Percentiles rank a stretch among this genome's conserved stretches.
phyloP scores from a whole-genome alignment of 2,113 vertebrate species.

The Anhinga rufa region DNA sequence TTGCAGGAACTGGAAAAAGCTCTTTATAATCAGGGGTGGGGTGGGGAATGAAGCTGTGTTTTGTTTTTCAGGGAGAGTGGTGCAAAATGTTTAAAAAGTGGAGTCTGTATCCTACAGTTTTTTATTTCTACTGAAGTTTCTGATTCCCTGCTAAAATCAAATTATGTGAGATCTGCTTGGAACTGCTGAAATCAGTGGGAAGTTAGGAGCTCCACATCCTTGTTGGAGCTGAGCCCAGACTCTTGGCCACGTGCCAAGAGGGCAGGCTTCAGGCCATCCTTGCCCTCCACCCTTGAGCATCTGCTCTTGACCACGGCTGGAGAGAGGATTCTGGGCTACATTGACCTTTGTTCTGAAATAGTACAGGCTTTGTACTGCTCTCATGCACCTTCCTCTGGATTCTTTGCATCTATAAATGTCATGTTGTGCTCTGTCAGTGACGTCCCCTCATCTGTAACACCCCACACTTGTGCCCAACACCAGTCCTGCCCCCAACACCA shows the following conservation, averaged over 20 bases:
- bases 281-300: not conserved
- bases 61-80: not conserved
- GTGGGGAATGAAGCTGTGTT: not conserved
- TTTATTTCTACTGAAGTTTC: slow-evolving; percentile 1
- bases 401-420: not conserved
- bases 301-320: not conserved
- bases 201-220: not conserved
- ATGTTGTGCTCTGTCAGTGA: not conserved
- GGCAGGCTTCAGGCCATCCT: not conserved
- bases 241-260: not conserved
- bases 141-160: not conserved
- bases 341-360: not conserved
- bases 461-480: not conserved
- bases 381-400: not conserved
- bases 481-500: not conserved
- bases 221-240: slow-evolving; percentile 11
- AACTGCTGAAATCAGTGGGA: not conserved
- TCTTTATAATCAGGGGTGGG: not conserved
- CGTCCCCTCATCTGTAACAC: not conserved
- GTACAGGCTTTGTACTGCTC: not conserved
- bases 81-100: not conserved
- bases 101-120: not conserved
- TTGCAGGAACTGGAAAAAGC: not conserved
- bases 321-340: not conserved
- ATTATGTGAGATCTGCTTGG: not conserved